Percentiles rank a stretch among this genome's conserved stretches.
phyloP scores from a whole-genome alignment of 2,888 invertebrate species.

The Xylophagus ater region DNA sequence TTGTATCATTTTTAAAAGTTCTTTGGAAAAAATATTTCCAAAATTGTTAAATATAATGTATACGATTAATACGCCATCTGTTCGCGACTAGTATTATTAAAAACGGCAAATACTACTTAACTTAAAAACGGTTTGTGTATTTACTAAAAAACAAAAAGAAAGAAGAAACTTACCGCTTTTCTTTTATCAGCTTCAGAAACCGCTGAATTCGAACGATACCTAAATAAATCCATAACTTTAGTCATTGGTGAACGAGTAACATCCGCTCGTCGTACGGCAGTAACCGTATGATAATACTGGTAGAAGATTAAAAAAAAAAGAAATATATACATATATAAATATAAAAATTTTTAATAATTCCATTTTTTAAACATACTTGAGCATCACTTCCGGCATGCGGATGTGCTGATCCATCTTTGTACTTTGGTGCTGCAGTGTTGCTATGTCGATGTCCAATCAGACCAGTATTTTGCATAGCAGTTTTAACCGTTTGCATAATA shows the following conservation, averaged over 20 bases:
- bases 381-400: conserved; percentile 50
- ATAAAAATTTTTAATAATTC: neutral
- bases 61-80: too few relatives aligned
- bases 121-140: too few relatives aligned
- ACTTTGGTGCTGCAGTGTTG: conserved; percentile 35
- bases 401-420: conserved; percentile 60
- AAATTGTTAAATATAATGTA: too few relatives aligned
- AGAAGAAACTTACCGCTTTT: conserved; percentile 51
- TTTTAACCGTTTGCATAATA: conserved; percentile 77
- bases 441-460: conserved; percentile 26
- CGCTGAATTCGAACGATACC: conserved; percentile 60
- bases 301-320: neutral
- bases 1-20: too few relatives aligned
- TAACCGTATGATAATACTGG: conserved; percentile 64
- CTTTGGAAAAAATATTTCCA: too few relatives aligned
- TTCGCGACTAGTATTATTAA: too few relatives aligned
- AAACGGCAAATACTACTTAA: too few relatives aligned
- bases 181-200: conserved; percentile 58
- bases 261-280: conserved; percentile 51
- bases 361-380: conserved; percentile 28
- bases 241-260: conserved; percentile 65
- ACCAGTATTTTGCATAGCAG: conserved; percentile 54
- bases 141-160: too few relatives aligned
- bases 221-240: conserved; percentile 85
- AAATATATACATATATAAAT: neutral